Evolutionary conservation across 2,888 invertebrate genomes (phyloP).

Genomic region (Eilema caniola): DNA sequence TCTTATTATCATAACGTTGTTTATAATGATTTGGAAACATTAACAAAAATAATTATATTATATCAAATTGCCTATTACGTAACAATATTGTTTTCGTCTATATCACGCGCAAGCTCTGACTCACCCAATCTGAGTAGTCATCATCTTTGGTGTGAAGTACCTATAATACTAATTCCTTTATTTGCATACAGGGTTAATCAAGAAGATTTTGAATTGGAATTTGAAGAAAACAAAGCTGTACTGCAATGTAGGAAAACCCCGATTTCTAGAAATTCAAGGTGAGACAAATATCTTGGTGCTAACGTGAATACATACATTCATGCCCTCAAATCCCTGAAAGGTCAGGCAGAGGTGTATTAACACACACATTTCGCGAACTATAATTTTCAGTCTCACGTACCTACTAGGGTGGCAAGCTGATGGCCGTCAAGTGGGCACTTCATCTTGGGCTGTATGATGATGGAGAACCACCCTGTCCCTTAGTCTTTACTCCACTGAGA

Average conservation of each 20-base stretch:
- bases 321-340: too few species aligned
- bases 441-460: too few species aligned
- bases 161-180: slow-evolving; percentile 15
- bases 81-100: background rate
- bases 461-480: too few species aligned
- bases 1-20: background rate
- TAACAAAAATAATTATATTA: background rate
- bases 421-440: too few species aligned
- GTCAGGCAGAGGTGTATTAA: too few species aligned
- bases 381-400: too few species aligned
- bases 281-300: slow-evolving; percentile 22
- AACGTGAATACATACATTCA: too few species aligned
- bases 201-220: slow-evolving; percentile 97
- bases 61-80: background rate
- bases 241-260: slow-evolving; percentile 91
- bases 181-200: slow-evolving; percentile 86
- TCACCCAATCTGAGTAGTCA: background rate
- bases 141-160: background rate
- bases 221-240: slow-evolving; percentile 94
- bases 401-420: background rate
- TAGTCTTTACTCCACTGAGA: too few species aligned
- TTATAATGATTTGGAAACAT: background rate
- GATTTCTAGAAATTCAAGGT: slow-evolving; percentile 81
- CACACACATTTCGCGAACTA: background rate
- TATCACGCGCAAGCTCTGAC: background rate